Base-by-base conservation (phyloP, 2,113 vertebrate species). In the Pelusios castaneus region DNA sequence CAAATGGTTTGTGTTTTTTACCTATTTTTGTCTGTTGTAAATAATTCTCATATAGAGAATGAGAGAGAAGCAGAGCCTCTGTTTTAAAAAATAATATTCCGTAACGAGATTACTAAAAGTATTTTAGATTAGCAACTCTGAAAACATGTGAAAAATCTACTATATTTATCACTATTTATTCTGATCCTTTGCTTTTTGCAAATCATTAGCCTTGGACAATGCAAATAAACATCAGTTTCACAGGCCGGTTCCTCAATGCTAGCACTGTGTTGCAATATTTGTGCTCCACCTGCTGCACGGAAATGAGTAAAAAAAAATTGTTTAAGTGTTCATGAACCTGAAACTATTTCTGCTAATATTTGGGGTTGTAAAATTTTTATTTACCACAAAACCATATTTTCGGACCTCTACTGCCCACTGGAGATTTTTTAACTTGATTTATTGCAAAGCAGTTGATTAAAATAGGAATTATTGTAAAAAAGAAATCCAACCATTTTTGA, bases 161-260 rank as follows among this genome's bases (percentile, higher is more conserved):
- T 58, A 11, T 91, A 85, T 92, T 90, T 91, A 90, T 87, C 54
- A 58, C n/a, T 77, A 41, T 94, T 92, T 90, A 34, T 90, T 95
- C 90, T 89, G 25, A 12, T 85, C 60, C 58, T 55, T 84, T 38
- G 0, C 41, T 89, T 92, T 88, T 85, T 47, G 19, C 94, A 94
- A 90, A 92, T 38, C 38, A 83, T 25, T 45, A 91, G 91, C 90
- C 88, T 17, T 19, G 31, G 87, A 93, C 90, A 84, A 73, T 0
- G 0, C 73, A 45, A 76, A 45, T 25, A 45, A 76, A 75, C 22
- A 38, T 75, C 11, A 3, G 41, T 45, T 25, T 45, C 73, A 45
- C 25, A 38, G 38, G n/a, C 25, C 24, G 25, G 73, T 45, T 45
- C 12, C 25, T 22, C 41, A 45, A 13, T 27, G 41, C 24, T 76